Base-by-base conservation (phyloP, 2,888 invertebrate genomes). In the Tachystola acroxantha region DNA sequence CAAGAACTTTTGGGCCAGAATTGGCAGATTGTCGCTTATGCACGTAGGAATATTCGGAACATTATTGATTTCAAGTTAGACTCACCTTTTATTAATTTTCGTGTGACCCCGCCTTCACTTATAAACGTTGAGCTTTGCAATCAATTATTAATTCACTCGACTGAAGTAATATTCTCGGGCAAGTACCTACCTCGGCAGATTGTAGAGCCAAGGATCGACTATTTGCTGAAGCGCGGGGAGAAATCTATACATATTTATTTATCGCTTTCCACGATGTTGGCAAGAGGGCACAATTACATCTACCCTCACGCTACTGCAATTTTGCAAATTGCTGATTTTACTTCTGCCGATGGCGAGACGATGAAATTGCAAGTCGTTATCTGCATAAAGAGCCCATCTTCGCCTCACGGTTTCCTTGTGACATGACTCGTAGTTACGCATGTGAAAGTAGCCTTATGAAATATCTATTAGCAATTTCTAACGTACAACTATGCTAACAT, bases 261-360 rank as follows among this genome's bases (percentile, higher is more conserved):
- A 76, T 75, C 63, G 67, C 67, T 67, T 65, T 73, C 68, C 59
- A 64, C 64, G 51, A 51, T 58, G 58, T 57, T 50, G 56, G 61
- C 63, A 56, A 70, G 68, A 69, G 72, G 71, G 68, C 64, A 67
- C 76, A 80, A 82, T 81, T 81, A 80, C 71, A 39, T 46, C 37
- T 54, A 63, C 67, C 70, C 64, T 63, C 68, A 63, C 66, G 77
- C 70, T 60, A 67, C 71, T 73, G 79, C 78, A 81, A 85, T 85
- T 74, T 82, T 43, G 57, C 60, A 81, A 84, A 82, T 84, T 77
- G 78, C 75, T 54, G 67, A 78, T 77, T 72, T 78, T 73, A 73
- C 70, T 75, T 67, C 46, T 58, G 72, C 73, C 75, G 58, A 61
- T 57, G 74, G 79, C 75, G 68, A 74, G 70, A 67, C 68, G 58